Base-by-base conservation (phyloP, 2,888 invertebrate genomes). In the Seira ritae region DNA sequence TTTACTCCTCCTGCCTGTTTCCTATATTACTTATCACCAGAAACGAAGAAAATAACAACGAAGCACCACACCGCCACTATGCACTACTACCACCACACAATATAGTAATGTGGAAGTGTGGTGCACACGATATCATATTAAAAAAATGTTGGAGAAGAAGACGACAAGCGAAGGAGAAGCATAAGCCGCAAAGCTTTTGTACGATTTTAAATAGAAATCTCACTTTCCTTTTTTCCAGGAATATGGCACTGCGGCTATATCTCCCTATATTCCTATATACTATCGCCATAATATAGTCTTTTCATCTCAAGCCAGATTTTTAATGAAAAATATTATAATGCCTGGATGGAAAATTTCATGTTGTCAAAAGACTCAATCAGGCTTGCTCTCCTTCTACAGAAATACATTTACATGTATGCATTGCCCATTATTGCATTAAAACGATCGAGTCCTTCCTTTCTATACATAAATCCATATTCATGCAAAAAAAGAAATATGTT, bases 1-100 rank as follows among this genome's bases (percentile, higher is more conserved):
- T 79, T 72, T 72, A 79, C 79, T 79, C 79, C 79, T 72, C 79
- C 72, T 79, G 72, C 79, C 72, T 55, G 55, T 72, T 79, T 79
- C 69, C 79, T 72, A 73, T 72, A 78, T 78, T 70, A 79, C 60
- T 55, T 55, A 23, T 55, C 31, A 72, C 23, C 19, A 24, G 17
- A 23, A 60, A 12, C 68, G 55, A 55, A 55, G 12, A 46, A 70
- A 70, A 70, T 19, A 31, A 42, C 70, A 31, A 68, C 37, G 17
- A 68, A 23, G 23, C 37, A 68, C 10, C 68, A 24, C 68, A 19
- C n/a, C 20, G 20, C 68, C 42, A 31, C n/a, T n/a, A n/a, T n/a
- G n/a, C n/a, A n/a, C n/a, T n/a, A n/a, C n/a, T n/a, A n/a, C 31
- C 31, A 68, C 68, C 76, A 68, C 65, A 68, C 76, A 67, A 55